Evolutionary conservation across 2,113 vertebrate species (phyloP), one percentile per base, ranked within the genome.

Genomic region (Sterrhoptilus dennistouni): DNA sequence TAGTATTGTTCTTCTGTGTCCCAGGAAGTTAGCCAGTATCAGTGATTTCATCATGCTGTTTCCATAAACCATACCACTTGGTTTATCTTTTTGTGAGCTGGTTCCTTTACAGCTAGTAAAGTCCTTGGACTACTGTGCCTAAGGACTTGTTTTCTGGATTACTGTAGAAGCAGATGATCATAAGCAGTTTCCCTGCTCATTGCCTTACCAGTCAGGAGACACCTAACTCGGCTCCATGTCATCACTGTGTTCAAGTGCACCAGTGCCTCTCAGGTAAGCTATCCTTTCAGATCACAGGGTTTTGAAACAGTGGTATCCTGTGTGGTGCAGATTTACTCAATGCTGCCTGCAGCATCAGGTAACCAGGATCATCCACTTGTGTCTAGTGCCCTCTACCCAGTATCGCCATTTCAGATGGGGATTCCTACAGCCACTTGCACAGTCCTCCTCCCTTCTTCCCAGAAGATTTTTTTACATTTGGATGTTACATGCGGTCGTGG

Each of bases 241-340:
- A 6, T 14, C 2, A 3, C 38, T 0, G 0, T 45, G 45, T 61
- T 75, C 52, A 35, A 35, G 29, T 49, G 29, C 14, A 47, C 27
- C 33, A 36, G 12, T 38, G 33, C 31, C 17, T 82, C 36, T 85
- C 45, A 35, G 19, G 45, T 79, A 40, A 90, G 44, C 27, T 84
- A 16, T 61, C 10, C 20, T 63, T 78, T 70, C 38, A 66, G 35
- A 75, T 17, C 35, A 68, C 16, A 3, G 11, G 33, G 13, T 77
- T 89, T 75, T 42, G 56, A 84, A 81, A 18, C 36, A 38, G 18
- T 76, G 24, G 14, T 60, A 16, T 54, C 6, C 17, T 36, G 9
- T 33, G 20, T 40, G 33, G 29, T 19, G 13, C 27, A 29, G 44
- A 85, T 19, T 16, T 75, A 14, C 28, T 64, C n/a, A 53, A 44